Evolutionary conservation across 2,113 vertebrate genomes (phyloP).

Genomic region (Phylloscopus trochiloides): DNA sequence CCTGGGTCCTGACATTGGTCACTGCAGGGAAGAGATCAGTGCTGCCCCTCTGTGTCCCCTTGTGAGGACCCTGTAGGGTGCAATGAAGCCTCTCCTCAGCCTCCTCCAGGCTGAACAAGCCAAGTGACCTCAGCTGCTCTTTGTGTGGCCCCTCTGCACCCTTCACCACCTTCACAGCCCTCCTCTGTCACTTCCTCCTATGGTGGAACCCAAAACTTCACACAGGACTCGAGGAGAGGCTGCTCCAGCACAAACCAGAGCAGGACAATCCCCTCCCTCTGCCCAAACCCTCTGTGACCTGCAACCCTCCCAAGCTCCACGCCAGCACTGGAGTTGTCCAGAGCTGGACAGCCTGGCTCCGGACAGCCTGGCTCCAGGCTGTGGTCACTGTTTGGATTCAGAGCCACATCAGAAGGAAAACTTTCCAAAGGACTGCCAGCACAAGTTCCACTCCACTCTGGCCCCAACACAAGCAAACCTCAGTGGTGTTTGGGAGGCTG

Average conservation of each 20-base stretch:
- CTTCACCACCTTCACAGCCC: background rate
- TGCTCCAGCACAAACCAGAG: background rate
- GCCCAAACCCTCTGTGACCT: background rate
- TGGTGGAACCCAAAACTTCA: background rate
- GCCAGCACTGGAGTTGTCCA: background rate
- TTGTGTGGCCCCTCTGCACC: background rate
- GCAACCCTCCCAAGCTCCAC: background rate
- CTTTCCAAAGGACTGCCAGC: background rate
- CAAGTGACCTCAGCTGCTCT: background rate
- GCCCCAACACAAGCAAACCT: background rate
- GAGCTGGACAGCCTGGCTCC: background rate
- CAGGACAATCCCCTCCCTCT: background rate
- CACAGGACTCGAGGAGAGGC: background rate
- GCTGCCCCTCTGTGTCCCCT: background rate
- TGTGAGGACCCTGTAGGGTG: background rate
- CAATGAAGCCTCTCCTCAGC: background rate
- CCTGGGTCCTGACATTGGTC: background rate
- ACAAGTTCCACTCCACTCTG: background rate
- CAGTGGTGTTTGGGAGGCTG: background rate
- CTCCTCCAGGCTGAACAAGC: background rate
- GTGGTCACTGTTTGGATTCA: background rate
- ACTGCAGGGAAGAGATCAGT: background rate
- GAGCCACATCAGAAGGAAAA: background rate
- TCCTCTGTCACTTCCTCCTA: background rate
- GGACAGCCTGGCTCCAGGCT: background rate